phyloP scores from a whole-genome alignment of 2,113 vertebrate species.

The Gopherus evgoodei region DNA sequence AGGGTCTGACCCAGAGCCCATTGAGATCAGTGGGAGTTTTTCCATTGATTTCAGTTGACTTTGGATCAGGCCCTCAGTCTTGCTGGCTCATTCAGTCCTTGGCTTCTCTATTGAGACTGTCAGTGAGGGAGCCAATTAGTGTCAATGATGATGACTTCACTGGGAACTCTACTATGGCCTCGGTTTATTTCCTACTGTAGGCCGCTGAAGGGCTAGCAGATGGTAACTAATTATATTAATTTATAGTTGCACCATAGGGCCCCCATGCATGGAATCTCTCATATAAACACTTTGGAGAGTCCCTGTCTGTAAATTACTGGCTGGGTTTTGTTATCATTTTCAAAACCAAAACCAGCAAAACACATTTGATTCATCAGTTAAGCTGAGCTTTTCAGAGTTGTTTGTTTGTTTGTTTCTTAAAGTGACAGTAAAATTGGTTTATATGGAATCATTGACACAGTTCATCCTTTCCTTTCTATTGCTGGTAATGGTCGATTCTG shows the following conservation, averaged over 20 bases:
- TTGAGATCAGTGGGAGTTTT: background rate
- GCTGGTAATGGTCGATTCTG: background rate
- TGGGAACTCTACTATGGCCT: background rate
- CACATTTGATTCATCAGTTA: background rate
- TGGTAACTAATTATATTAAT: background rate
- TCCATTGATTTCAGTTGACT: background rate
- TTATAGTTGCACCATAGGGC: background rate
- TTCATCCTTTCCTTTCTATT: background rate
- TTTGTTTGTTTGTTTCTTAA: background rate
- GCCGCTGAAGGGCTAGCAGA: background rate
- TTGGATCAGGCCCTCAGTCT: background rate
- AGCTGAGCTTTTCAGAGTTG: background rate
- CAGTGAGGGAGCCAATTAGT: background rate
- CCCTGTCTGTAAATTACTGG: background rate
- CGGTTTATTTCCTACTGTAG: background rate
- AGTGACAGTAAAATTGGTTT: background rate
- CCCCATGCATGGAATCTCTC: background rate
- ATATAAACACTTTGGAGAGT: background rate
- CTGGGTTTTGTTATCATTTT: background rate
- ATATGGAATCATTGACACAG: background rate
- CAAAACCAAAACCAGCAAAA: background rate
- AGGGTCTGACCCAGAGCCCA: background rate
- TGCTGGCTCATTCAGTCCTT: background rate
- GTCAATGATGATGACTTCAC: background rate
- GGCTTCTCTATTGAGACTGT: background rate